A percentile compares a stretch with the other conserved stretches of the same genome.
Evolutionary conservation across 2,113 vertebrate genomes (phyloP).

Genomic region (Apus apus): DNA sequence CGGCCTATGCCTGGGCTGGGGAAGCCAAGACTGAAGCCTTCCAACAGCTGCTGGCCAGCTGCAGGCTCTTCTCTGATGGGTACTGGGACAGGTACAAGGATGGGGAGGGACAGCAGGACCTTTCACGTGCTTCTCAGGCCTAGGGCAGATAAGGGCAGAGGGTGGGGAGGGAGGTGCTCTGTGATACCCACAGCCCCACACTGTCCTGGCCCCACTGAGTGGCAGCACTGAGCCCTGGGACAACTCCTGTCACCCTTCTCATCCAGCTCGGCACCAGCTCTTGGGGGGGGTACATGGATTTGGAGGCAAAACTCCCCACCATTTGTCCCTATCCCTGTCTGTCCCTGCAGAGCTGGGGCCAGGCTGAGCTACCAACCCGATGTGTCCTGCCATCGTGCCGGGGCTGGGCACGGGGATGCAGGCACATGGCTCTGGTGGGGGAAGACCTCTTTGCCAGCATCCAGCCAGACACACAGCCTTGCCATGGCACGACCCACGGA

Average conservation of each 20-base stretch:
- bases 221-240: neutral
- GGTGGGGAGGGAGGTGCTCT: neutral
- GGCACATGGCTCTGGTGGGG: accelerated
- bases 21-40: neutral
- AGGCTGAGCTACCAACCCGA: neutral
- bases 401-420: accelerated
- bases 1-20: accelerated
- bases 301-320: accelerated
- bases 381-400: neutral
- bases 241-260: neutral
- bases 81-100: neutral
- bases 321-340: neutral
- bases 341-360: neutral
- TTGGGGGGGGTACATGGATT: accelerated
- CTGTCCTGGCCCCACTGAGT: accelerated
- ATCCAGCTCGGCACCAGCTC: neutral
- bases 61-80: neutral
- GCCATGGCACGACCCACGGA: accelerated
- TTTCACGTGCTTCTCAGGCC: neutral
- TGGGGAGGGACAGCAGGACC: neutral
- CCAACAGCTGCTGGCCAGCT: neutral
- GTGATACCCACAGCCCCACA: neutral
- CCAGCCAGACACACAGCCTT: neutral
- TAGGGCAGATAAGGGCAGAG: neutral
- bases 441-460: neutral